A percentile compares a stretch with the other conserved stretches of the same genome.
phyloP scores from a whole-genome alignment of 2,113 vertebrate genomes.

The Myrmecobius fasciatus region DNA sequence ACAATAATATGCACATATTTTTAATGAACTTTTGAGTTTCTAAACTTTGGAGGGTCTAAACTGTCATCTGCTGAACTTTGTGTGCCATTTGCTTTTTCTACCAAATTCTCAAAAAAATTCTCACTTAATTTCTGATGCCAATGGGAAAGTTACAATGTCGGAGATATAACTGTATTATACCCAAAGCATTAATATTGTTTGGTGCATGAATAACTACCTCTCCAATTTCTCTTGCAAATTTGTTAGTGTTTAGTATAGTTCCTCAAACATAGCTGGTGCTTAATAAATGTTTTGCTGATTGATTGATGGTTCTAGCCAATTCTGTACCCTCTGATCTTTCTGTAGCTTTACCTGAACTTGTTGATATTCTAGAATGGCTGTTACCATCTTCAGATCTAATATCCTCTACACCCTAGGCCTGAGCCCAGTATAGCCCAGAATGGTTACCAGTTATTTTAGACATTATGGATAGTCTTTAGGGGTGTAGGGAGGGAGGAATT shows the following conservation, averaged over 20 bases:
- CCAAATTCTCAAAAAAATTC: too few species aligned
- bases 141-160: too few species aligned
- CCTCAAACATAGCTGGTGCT: background rate
- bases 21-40: too few species aligned
- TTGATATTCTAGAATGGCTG: background rate
- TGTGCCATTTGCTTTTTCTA: too few species aligned
- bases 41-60: too few species aligned
- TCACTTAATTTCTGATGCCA: too few species aligned
- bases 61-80: too few species aligned
- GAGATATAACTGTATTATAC: background rate
- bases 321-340: background rate
- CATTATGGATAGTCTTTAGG: background rate
- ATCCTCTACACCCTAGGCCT: background rate
- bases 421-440: background rate
- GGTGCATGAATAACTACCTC: background rate
- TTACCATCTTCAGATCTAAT: background rate
- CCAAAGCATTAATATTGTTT: background rate
- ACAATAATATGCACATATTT: too few species aligned
- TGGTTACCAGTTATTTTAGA: background rate
- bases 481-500: background rate
- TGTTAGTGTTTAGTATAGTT: background rate
- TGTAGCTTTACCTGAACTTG: background rate
- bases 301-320: background rate
- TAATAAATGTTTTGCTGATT: background rate
- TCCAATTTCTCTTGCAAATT: background rate